Conservation (phyloP, 2,888 invertebrate species). For the Galerucella nymphaeae region DNA sequence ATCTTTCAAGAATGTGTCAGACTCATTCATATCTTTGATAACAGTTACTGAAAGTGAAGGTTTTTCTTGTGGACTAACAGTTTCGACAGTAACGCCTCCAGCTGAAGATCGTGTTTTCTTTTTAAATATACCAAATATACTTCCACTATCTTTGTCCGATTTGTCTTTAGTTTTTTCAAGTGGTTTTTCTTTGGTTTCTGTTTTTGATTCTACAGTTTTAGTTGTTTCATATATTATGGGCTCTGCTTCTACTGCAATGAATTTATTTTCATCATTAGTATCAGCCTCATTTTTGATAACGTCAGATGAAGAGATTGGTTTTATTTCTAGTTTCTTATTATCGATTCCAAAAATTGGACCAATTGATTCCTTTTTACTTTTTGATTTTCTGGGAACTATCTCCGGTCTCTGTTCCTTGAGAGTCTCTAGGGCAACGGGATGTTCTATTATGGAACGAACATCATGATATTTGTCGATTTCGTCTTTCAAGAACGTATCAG, state of each 20-base stretch:
- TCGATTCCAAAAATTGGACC: constrained; percentile 47
- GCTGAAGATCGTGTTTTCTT: constrained; percentile 24
- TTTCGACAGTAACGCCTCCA: constrained; percentile 9
- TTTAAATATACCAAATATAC: constrained; percentile 35
- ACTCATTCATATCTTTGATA: constrained; percentile 44
- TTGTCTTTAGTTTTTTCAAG: constrained; percentile 18
- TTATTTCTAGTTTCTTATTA: constrained; percentile 49
- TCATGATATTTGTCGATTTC: constrained; percentile 38
- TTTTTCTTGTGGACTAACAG: constrained; percentile 17
- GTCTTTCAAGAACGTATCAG: constrained; percentile 37
- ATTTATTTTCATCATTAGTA: constrained; percentile 23
- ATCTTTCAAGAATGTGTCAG: constrained; percentile 46
- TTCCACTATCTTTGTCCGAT: constrained; percentile 30
- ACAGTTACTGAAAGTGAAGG: constrained; percentile 37
- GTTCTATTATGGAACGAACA: constrained; percentile 25
- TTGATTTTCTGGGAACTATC: constrained; percentile 15
- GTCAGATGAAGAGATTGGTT: constrained; percentile 48
- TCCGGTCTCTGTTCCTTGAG: neutral
- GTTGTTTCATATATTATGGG: neutral
- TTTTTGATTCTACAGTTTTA: constrained; percentile 11
- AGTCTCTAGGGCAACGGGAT: neutral
- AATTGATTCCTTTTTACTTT: constrained; percentile 10
- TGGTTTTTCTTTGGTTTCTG: constrained; percentile 29
- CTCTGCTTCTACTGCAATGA: neutral
- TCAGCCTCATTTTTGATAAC: constrained; percentile 16